These are phyloP conservation scores for Petroica traversi DNA, from an alignment of 2,113 vertebrate species.

Conservation along the genomic window DNA sequence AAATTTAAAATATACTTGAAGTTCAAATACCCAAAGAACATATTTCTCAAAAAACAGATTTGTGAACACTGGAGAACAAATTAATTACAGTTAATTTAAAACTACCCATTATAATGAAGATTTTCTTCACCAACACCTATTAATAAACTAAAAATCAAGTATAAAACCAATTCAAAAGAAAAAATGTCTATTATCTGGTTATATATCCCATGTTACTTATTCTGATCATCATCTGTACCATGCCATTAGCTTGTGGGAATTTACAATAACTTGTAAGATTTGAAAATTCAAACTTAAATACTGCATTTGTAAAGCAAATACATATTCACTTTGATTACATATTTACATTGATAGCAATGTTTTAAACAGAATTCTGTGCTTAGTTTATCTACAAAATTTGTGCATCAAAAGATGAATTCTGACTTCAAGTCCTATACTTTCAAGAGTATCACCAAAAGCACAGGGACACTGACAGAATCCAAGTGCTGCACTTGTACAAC, in stretches of 20 bases:
- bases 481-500: too few species aligned
- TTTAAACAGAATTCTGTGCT: not conserved
- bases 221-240: not conserved
- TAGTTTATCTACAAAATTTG: not conserved
- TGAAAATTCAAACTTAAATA: not conserved
- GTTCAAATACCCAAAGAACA: not conserved
- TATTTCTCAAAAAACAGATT: not conserved
- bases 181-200: rapidly evolving
- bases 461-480: not conserved
- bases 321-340: rapidly evolving
- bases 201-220: not conserved
- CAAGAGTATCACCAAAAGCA: not conserved
- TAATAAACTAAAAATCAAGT: not conserved
- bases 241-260: not conserved
- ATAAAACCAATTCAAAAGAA: not conserved
- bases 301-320: not conserved
- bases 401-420: not conserved
- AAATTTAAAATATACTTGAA: not conserved
- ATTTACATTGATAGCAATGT: rapidly evolving
- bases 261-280: not conserved
- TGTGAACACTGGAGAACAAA: not conserved
- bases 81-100: not conserved
- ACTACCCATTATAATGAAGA: not conserved
- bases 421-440: not conserved
- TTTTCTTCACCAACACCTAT: not conserved